phyloP scores from a whole-genome alignment of 2,888 invertebrate species.

The Uropetala carovei region DNA sequence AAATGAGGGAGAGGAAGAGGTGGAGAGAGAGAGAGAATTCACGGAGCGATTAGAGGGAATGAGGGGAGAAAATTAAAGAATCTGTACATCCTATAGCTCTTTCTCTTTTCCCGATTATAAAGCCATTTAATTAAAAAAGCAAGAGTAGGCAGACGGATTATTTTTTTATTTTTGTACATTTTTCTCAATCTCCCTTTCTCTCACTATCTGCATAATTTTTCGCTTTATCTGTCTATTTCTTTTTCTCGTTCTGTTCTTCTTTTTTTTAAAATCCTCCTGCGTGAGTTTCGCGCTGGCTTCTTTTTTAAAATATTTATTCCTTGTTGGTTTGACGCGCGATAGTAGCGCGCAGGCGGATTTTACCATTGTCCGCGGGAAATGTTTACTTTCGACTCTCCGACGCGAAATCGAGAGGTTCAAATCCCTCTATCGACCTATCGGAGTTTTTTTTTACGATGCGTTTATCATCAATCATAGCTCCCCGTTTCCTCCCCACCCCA shows the following conservation, averaged over 20 bases:
- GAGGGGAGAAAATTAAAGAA: slow-evolving; percentile 17
- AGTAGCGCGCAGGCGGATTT: no score
- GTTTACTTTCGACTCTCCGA: no score
- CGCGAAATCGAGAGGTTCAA: no score
- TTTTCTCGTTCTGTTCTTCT: background rate
- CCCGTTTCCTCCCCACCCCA: no score
- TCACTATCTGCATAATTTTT: background rate
- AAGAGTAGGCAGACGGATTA: background rate
- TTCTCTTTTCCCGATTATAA: background rate
- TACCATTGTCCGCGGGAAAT: no score
- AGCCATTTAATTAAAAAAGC: background rate
- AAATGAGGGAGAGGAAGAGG: background rate
- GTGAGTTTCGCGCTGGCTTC: background rate
- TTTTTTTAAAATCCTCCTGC: background rate
- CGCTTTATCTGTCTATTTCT: background rate
- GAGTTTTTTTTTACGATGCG: no score
- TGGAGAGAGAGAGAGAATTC: background rate
- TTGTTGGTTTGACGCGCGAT: no score
- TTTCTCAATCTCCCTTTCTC: background rate
- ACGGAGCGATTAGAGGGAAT: background rate
- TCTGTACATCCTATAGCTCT: background rate
- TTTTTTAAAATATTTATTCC: no score
- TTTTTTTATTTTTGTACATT: background rate
- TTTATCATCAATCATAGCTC: no score
- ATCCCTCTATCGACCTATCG: no score